Percentiles rank a stretch among this genome's conserved stretches.
Conservation (phyloP, 2,113 vertebrate species). For the Platysteira castanea region DNA sequence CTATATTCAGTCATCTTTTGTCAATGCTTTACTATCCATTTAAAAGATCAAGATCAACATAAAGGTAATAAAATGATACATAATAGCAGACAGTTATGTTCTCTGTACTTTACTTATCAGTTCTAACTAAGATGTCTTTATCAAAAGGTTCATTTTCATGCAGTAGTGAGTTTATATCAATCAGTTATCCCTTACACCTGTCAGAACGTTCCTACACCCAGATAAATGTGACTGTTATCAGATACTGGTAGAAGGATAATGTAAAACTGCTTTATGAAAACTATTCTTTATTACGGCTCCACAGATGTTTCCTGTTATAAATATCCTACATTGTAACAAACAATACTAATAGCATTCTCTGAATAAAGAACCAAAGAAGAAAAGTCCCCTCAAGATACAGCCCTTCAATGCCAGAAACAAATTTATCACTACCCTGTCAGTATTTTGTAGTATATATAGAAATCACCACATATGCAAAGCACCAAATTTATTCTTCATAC, state of each 20-base stretch:
- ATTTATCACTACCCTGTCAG: slow-evolving; percentile 63
- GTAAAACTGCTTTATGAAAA: slow-evolving; percentile 69
- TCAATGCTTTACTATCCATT: slow-evolving; percentile 67
- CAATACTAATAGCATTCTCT: slow-evolving; percentile 78
- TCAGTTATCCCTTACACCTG: slow-evolving; percentile 84
- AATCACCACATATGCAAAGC: slow-evolving; percentile 37
- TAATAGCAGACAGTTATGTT: slow-evolving; percentile 74
- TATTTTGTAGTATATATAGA: slow-evolving; percentile 60
- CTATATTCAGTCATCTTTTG: slow-evolving; percentile 67
- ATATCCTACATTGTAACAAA: slow-evolving; percentile 76
- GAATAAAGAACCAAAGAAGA: slow-evolving; percentile 74
- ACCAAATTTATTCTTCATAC: slow-evolving; percentile 69
- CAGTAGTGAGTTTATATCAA: slow-evolving; percentile 85
- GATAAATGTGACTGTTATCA: slow-evolving; percentile 85
- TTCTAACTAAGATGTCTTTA: slow-evolving; percentile 81
- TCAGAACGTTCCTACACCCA: slow-evolving; percentile 81
- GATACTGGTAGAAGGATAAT: slow-evolving; percentile 84
- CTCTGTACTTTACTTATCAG: slow-evolving; percentile 83
- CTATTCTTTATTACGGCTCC: slow-evolving; percentile 73
- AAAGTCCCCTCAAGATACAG: slow-evolving; percentile 72
- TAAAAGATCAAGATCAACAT: slow-evolving; percentile 80
- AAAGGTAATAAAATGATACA: slow-evolving; percentile 83
- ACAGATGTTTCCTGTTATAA: slow-evolving; percentile 83
- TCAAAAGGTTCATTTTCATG: slow-evolving; percentile 85
- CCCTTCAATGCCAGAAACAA: slow-evolving; percentile 67